Evolutionary conservation across 1,140 invertebrate species (phyloP).

Genomic region (Drosophila subobscura): DNA sequence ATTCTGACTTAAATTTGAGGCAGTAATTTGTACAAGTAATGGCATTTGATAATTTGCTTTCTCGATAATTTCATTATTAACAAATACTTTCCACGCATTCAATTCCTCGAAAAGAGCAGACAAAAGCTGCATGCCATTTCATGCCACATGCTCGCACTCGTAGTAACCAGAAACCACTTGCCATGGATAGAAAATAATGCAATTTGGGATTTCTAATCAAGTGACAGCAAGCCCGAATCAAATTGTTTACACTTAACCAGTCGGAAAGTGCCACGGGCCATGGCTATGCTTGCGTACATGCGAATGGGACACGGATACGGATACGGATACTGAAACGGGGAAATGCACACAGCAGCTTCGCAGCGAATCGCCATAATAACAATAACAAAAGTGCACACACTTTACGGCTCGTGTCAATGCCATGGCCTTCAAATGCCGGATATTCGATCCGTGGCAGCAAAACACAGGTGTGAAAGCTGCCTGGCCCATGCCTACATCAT

Average conservation of each 20-base stretch:
- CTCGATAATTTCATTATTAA: too few relatives aligned
- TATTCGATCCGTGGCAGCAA: too few relatives aligned
- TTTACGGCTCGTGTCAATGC: conserved; percentile 3
- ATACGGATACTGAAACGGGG: not conserved
- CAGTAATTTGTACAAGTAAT: too few relatives aligned
- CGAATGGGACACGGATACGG: not conserved
- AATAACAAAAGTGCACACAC: conserved; percentile 16
- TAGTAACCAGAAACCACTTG: too few relatives aligned
- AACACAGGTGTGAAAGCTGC: too few relatives aligned
- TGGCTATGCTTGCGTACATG: not conserved
- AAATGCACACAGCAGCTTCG: conserved; percentile 16
- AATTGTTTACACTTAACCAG: conserved; percentile 10
- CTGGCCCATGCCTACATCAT: too few relatives aligned
- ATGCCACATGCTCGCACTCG: too few relatives aligned
- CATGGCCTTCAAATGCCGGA: conserved; percentile 2
- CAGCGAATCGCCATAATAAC: conserved; percentile 19
- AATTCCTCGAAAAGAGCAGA: too few relatives aligned
- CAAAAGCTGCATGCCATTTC: too few relatives aligned
- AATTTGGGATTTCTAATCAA: not conserved
- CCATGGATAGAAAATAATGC: not conserved
- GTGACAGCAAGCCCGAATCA: not conserved
- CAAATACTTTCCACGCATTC: too few relatives aligned
- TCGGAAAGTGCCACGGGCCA: not conserved
- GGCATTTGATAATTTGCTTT: too few relatives aligned
- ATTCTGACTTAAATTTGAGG: too few relatives aligned